Evolutionary conservation across 2,113 vertebrate genomes (phyloP), one percentile per base, ranked within the genome.

Genomic region (Holacanthus passer): DNA sequence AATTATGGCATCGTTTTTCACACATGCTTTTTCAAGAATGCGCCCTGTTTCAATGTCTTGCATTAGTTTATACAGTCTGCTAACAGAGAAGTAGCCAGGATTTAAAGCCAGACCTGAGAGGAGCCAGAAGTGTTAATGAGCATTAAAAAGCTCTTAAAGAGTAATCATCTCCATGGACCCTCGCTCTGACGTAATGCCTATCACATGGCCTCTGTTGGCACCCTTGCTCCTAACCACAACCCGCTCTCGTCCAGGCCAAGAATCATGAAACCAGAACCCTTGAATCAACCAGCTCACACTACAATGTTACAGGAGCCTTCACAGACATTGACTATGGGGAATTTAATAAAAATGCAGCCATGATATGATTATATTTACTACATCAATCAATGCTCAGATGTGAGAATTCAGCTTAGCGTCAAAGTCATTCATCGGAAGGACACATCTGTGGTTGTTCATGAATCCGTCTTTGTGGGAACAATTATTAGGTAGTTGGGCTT

Each of bases 51-150:
- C 32, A 17, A 50, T 65, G 20, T 48, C 52, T 52, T 10, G 5
- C 19, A 53, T 41, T 71, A 37, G 35, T 8, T n/a, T 37, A 29
- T 60, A n/a, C 31, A 48, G 53, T n/a, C n/a, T n/a, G n/a, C n/a
- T n/a, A 37, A 37, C 5, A 37, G 35, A 37, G 35, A 82, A 83
- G 82, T 66, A 92, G 85, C 80, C 89, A 89, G 72, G 63, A 81
- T 67, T 77, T 50, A 62, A 83, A 90, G 90, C 86, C 88, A 93
- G 88, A 63, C 82, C 83, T 86, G 82, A 95, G 80, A 95, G 94
- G 94, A 95, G 95, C 64, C 92, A 94, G 93, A 95, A 93, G 94
- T 95, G 93, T 96, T 96, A 96, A 96, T 94, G 71, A 96, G 93
- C 94, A 95, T 96, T 96, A 94, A 95, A 94, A 94, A 94, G 86